Conservation (phyloP, 2,888 invertebrate species). For the Syrista parreyssii region DNA sequence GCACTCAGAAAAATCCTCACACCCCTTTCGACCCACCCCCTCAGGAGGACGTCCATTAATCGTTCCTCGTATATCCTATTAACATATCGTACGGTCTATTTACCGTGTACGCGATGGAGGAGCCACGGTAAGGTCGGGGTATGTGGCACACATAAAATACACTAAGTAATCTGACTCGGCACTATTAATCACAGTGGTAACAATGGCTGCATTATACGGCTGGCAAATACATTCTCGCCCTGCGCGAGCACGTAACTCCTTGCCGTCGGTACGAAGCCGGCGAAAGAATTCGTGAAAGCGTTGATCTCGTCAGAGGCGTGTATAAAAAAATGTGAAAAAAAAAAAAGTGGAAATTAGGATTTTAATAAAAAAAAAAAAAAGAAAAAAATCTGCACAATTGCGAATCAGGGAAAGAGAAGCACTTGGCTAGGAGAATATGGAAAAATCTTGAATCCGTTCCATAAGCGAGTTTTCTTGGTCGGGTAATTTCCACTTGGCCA, state of each 20-base stretch:
- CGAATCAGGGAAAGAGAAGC: background rate
- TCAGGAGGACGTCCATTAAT: background rate
- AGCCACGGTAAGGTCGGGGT: background rate
- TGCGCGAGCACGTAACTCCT: background rate
- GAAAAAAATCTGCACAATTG: background rate
- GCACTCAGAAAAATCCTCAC: slow-evolving; percentile 12
- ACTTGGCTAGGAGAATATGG: slow-evolving; percentile 6
- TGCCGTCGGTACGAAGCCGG: background rate
- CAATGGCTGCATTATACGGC: background rate
- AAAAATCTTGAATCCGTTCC: slow-evolving; percentile 47
- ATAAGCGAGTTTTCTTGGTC: slow-evolving; percentile 43
- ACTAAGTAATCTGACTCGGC: background rate
- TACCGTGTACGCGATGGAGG: background rate
- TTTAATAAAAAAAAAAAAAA: background rate
- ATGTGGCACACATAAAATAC: background rate
- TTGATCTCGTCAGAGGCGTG: background rate
- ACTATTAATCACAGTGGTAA: background rate
- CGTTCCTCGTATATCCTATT: slow-evolving; percentile 1
- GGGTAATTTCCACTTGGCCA: slow-evolving; percentile 49
- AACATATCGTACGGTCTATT: slow-evolving; percentile 3
- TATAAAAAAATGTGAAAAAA: background rate
- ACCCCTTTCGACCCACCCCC: background rate
- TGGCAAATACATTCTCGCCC: background rate
- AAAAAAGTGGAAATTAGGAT: background rate
- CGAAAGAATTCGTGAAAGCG: background rate